Base-by-base conservation (phyloP, 2,797 vertebrate species). In the Etheostoma nigrum region DNA sequence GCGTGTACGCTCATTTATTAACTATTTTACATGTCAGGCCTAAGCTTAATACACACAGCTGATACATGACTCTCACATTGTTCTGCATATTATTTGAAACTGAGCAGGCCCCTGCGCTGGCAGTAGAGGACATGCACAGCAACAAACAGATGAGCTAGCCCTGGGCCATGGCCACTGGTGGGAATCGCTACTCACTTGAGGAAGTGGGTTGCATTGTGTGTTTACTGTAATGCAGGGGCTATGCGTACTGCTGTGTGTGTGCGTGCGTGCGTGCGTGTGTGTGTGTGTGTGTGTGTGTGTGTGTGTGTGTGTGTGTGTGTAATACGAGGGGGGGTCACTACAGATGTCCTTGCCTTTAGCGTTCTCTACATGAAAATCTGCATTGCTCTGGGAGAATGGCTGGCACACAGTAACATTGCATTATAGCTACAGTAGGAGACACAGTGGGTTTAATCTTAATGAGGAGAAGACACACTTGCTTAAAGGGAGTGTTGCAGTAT, bases 341-440 rank as follows among this genome's bases (percentile, higher is more conserved):
- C 80, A 81, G 63, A 86, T 86, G 92, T 89, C 91, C 91, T 93
- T 93, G 91, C 92, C 93, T 76, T 74, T 42, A 93, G 92, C 90
- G 84, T 71, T 81, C 76, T 86, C 89, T 74, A 67, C 79, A 87
- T 86, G 79, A 85, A 88, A 88, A 91, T 76, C 60, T 70, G 25
- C 19, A 1, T 57, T 57, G 87, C 88, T 82, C 69, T 75, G 75
- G 62, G 87, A 76, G 70, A 77, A 79, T 76, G n/a, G 14, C 76
- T 72, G 76, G 78, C 85, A 80, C 87, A 67, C 23, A 78, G 25
- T 66, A 78, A 86, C 74, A 60, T 87, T 84, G 82, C 55, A 11
- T 66, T 63, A 33, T 40, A 6, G 30, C 30, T 30, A 62, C 59
- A 76, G 77, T 67, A 75, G 49, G 27, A 82, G 12, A 75, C 11